These are phyloP conservation scores for Diadromus collaris DNA, from an alignment of 2,888 invertebrate species.

Conservation along the genomic window DNA sequence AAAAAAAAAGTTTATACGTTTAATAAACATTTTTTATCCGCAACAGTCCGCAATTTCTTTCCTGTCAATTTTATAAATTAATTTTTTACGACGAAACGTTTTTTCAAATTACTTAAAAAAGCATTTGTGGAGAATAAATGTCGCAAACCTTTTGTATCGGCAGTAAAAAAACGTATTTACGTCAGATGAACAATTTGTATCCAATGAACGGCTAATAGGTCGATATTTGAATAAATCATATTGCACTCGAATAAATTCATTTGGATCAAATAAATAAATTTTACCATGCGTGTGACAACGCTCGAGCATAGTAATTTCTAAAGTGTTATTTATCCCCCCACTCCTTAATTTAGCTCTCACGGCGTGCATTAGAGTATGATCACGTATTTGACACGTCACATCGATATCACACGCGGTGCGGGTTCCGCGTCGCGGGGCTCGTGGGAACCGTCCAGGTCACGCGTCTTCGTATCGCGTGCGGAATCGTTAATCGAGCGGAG, in stretches of 20 bases:
- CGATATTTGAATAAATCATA: background rate
- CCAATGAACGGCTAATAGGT: background rate
- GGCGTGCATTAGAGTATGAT: conserved; percentile 76
- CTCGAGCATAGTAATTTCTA: conserved; percentile 69
- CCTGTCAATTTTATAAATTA: background rate
- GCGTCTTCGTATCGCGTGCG: conserved; percentile 75
- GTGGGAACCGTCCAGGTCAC: conserved; percentile 79
- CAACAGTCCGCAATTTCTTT: background rate
- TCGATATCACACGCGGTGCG: conserved; percentile 71
- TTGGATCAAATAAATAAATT: background rate
- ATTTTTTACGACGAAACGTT: background rate
- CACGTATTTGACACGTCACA: conserved; percentile 77
- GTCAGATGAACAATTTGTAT: background rate
- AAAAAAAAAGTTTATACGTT: background rate
- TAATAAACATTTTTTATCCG: background rate
- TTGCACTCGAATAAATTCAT: background rate
- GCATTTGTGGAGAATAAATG: background rate
- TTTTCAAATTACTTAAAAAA: background rate
- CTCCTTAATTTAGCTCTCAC: conserved; percentile 16
- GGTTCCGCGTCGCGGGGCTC: conserved; percentile 73
- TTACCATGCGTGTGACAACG: conserved; percentile 39
- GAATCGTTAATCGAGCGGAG: conserved; percentile 75
- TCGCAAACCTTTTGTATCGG: background rate
- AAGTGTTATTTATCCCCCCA: conserved; percentile 56
- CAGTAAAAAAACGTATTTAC: background rate